Evolutionary conservation across 2,113 vertebrate genomes (phyloP).

Genomic region (Baryphthengus martii): DNA sequence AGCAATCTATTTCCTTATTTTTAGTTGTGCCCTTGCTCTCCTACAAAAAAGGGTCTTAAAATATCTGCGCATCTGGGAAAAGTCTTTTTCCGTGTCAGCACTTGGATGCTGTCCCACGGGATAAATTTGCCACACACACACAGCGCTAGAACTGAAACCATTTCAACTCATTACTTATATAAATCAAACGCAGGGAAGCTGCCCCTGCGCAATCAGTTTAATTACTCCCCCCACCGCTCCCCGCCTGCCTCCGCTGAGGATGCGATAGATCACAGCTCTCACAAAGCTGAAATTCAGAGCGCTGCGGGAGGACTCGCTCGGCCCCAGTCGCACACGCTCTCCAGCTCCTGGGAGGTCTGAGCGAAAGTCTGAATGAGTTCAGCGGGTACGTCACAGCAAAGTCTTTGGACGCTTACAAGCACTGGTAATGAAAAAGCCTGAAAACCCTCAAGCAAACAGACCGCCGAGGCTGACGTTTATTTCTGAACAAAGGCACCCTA

Average conservation of each 20-base stretch:
- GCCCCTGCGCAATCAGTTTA: background rate
- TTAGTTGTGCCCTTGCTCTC: background rate
- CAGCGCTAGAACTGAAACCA: background rate
- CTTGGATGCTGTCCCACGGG: background rate
- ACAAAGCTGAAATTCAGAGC: background rate
- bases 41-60: background rate
- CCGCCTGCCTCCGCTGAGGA: background rate
- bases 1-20: constrained; percentile 10
- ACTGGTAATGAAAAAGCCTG: background rate
- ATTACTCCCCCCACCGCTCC: background rate
- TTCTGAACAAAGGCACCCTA: background rate
- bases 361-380: background rate
- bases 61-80: constrained; percentile 22
- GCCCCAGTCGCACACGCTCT: background rate
- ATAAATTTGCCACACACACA: background rate
- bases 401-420: background rate
- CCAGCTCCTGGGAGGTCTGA: constrained; percentile 40
- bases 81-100: constrained; percentile 44
- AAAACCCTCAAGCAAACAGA: background rate
- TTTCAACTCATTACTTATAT: background rate
- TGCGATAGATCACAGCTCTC: background rate
- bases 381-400: background rate
- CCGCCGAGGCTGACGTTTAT: background rate
- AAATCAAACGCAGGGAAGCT: background rate
- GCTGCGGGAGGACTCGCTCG: background rate